A percentile compares a stretch with the other conserved stretches of the same genome.
These are phyloP conservation scores for Atethmia centrago DNA, from an alignment of 2,888 invertebrate genomes.

Conservation along the genomic window DNA sequence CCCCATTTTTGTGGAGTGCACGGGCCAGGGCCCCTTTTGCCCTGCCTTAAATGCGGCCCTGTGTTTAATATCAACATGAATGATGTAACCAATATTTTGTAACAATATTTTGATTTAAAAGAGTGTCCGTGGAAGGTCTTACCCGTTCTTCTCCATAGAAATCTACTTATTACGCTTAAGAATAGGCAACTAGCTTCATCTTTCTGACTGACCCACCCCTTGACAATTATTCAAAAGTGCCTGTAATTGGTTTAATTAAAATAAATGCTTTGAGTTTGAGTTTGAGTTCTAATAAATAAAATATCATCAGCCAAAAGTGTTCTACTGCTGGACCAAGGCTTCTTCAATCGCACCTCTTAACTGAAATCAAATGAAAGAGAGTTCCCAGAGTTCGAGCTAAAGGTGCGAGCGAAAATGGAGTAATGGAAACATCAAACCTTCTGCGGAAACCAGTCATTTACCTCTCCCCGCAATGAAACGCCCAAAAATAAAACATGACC, in stretches of 20 bases:
- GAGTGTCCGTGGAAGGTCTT: neutral
- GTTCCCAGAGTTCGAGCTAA: neutral
- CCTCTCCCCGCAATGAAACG: neutral
- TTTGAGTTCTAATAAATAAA: neutral
- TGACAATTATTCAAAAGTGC: too few species aligned
- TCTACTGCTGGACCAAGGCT: too few species aligned
- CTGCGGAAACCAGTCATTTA: neutral
- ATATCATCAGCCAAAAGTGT: neutral
- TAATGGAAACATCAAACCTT: neutral
- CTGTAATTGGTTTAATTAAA: too few species aligned
- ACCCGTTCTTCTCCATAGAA: too few species aligned
- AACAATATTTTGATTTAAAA: too few species aligned
- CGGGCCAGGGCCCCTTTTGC: too few species aligned
- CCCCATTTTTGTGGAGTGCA: too few species aligned
- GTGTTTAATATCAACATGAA: neutral
- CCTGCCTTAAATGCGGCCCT: too few species aligned
- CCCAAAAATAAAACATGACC: slow-evolving; percentile 20
- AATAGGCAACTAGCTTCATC: too few species aligned
- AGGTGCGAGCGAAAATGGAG: neutral
- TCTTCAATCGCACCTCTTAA: neutral
- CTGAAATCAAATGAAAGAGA: neutral
- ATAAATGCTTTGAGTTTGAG: too few species aligned
- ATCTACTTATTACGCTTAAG: too few species aligned
- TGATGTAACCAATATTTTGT: neutral
- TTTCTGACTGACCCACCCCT: too few species aligned